Conservation (phyloP, 2,888 invertebrate genomes). For the Andrena hattorfiana region DNA sequence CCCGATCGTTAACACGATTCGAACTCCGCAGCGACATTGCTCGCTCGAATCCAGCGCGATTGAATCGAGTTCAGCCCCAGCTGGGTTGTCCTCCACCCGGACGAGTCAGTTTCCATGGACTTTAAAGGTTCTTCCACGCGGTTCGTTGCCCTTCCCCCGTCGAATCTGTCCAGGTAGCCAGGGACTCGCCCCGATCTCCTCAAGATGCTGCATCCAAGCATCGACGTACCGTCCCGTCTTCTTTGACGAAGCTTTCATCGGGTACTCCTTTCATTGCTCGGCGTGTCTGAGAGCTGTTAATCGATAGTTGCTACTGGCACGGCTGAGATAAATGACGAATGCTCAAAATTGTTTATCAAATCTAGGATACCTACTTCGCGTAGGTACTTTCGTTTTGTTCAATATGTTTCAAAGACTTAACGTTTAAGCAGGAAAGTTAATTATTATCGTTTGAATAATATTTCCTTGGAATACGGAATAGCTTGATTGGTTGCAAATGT, state of each 20-base stretch:
- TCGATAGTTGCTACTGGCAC: conserved; percentile 54
- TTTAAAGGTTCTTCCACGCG: conserved; percentile 51
- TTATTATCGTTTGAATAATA: not conserved
- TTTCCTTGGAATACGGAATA: not conserved
- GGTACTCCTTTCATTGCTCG: conserved; percentile 61
- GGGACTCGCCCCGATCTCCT: not conserved
- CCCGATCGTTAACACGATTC: conserved; percentile 74
- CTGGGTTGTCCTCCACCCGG: conserved; percentile 36
- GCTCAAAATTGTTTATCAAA: not conserved
- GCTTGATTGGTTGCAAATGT: not conserved
- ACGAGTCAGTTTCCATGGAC: conserved; percentile 33
- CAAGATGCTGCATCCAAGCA: conserved; percentile 9
- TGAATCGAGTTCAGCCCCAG: conserved; percentile 66
- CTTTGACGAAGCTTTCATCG: conserved; percentile 59
- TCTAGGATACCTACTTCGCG: not conserved
- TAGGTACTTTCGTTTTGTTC: not conserved
- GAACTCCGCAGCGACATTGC: conserved; percentile 70
- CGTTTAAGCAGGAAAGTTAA: not conserved
- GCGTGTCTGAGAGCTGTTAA: conserved; percentile 66
- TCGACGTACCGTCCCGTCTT: conserved; percentile 29
- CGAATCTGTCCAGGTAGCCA: conserved; percentile 10
- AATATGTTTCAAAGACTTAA: not conserved
- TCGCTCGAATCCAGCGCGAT: conserved; percentile 68
- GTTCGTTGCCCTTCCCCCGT: conserved; percentile 9
- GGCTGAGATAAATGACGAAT: conserved; percentile 59